Conservation (phyloP, 2,888 invertebrate species). For the Lochmaea capreae region DNA sequence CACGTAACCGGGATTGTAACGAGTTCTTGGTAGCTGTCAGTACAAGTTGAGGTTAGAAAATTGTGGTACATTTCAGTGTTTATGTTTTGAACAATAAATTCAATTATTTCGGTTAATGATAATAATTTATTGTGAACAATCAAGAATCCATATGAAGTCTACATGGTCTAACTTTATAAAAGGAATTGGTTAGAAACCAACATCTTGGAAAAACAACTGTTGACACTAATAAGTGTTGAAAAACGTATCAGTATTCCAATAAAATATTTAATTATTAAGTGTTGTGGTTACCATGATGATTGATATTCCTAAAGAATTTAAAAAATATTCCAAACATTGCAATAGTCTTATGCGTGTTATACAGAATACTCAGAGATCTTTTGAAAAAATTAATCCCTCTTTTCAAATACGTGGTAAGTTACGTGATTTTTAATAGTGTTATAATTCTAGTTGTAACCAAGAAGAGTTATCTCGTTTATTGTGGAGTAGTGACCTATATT, state of each 20-base stretch:
- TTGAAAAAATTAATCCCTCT: conserved; percentile 62
- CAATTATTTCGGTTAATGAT: conserved; percentile 25
- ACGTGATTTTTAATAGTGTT: background rate
- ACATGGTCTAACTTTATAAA: conserved; percentile 25
- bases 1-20: conserved; percentile 7
- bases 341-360: conserved; percentile 61
- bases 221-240: background rate
- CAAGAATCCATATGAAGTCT: conserved; percentile 33
- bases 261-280: conserved; percentile 9
- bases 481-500: too few relatives aligned
- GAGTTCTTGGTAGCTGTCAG: background rate
- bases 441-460: background rate
- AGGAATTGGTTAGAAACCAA: conserved; percentile 29
- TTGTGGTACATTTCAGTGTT: conserved; percentile 11
- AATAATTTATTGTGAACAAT: conserved; percentile 8
- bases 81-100: conserved; percentile 20
- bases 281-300: conserved; percentile 52
- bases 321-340: conserved; percentile 61
- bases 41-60: conserved; percentile 17
- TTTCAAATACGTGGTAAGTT: conserved; percentile 60
- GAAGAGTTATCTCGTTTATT: too few relatives aligned
- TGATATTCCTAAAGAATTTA: conserved; percentile 61
- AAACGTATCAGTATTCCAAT: conserved; percentile 28
- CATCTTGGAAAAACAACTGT: conserved; percentile 8
- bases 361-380: conserved; percentile 60